Evolutionary conservation across 2,888 invertebrate genomes (phyloP).

Genomic region (Nebria brevicollis): DNA sequence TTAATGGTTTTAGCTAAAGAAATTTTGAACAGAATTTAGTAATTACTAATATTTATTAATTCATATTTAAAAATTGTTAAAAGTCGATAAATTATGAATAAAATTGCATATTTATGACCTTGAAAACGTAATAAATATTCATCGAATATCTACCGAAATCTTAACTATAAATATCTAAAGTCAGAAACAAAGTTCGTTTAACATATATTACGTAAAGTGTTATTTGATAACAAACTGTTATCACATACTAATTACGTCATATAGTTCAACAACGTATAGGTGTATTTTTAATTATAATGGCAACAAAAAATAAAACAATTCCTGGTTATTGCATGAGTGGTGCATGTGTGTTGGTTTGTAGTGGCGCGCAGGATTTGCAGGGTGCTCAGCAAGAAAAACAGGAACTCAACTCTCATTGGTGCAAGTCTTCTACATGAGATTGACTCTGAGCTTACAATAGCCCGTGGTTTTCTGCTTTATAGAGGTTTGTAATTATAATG

Average conservation of each 20-base stretch:
- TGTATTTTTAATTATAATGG: neutral
- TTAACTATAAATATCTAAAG: neutral
- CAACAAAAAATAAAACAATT: constrained; percentile 2
- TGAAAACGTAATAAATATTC: neutral
- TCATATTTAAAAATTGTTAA: neutral
- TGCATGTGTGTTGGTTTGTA: constrained; percentile 22
- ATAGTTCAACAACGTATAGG: neutral
- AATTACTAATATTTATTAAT: neutral
- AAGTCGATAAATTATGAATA: neutral
- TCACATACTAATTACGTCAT: neutral
- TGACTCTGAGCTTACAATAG: constrained; percentile 68
- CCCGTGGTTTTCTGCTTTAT: constrained; percentile 72
- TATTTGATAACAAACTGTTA: neutral
- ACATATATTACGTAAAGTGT: neutral
- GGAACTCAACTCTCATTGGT: constrained; percentile 43
- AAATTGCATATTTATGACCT: neutral
- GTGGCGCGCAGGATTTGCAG: constrained; percentile 58
- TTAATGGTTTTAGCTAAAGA: neutral
- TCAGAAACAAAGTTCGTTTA: neutral
- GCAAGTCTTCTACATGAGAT: constrained; percentile 71
- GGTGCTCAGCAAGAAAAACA: constrained; percentile 58
- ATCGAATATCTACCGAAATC: neutral
- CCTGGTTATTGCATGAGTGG: constrained; percentile 16
- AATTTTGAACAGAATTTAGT: neutral
- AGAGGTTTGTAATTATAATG: constrained; percentile 55